phyloP scores from a whole-genome alignment of 2,113 vertebrate genomes.

The Trichechus manatus region DNA sequence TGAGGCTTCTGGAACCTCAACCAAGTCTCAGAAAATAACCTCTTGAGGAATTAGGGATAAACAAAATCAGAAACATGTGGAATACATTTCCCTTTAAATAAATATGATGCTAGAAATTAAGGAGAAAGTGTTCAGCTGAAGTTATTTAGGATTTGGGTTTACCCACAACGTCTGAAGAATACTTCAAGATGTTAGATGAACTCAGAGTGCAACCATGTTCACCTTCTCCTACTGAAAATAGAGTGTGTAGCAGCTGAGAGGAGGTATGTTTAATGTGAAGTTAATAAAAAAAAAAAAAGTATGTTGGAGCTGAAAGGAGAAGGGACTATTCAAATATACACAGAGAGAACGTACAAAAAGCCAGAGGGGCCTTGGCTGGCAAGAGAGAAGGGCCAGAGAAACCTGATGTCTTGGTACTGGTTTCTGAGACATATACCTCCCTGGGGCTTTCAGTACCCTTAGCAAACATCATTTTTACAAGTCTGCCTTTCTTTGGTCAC shows the following conservation, averaged over 20 bases:
- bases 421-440: not conserved
- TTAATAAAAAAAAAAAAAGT: conserved; percentile 72
- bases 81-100: conserved; percentile 70
- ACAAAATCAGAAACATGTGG: conserved; percentile 80
- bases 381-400: not conserved
- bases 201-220: conserved; percentile 47
- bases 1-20: conserved; percentile 57
- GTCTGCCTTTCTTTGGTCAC: not conserved
- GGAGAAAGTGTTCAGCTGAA: conserved; percentile 75
- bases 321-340: conserved; percentile 1
- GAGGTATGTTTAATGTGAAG: conserved; percentile 75
- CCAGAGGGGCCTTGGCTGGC: not conserved
- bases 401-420: not conserved
- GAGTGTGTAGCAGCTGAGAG: conserved; percentile 59
- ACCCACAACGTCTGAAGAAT: conserved; percentile 75
- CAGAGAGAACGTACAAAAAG: not conserved
- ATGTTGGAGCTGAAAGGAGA: conserved; percentile 65
- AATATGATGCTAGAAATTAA: conserved; percentile 75
- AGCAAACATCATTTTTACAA: not conserved
- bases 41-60: conserved; percentile 72
- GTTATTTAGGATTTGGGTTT: conserved; percentile 78
- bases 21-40: conserved; percentile 70
- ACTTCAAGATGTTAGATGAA: conserved; percentile 82
- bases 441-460: not conserved
- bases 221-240: conserved; percentile 79